These are phyloP conservation scores for Glaucidium brasilianum DNA, from an alignment of 2,113 vertebrate genomes.

Conservation along the genomic window DNA sequence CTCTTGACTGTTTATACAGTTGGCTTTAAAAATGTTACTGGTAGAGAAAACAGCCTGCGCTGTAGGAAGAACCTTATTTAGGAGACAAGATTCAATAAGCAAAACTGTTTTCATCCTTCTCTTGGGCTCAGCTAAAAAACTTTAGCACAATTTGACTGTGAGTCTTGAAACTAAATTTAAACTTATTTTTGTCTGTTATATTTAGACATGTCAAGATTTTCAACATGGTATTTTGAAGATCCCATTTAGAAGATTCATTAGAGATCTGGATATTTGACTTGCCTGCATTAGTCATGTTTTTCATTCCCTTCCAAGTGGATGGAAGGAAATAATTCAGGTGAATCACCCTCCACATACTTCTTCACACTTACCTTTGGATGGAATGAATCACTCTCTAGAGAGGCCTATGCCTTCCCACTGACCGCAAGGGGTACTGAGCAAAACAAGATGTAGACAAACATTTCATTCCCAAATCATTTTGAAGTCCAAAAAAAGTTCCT, in stretches of 20 bases:
- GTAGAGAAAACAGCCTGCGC: not conserved
- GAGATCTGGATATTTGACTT: not conserved
- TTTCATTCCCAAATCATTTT: not conserved
- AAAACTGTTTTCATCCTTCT: not conserved
- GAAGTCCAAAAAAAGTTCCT: not conserved
- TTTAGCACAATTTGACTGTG: not conserved
- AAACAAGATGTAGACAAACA: not conserved
- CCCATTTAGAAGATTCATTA: not conserved
- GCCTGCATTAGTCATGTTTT: not conserved
- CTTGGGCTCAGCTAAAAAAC: not conserved
- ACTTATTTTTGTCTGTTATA: not conserved
- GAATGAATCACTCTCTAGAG: not conserved
- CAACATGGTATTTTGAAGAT: not conserved
- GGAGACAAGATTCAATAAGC: not conserved
- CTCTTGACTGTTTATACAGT: not conserved
- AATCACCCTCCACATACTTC: not conserved
- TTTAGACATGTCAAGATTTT: not conserved
- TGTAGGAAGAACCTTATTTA: not conserved
- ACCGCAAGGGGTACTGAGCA: not conserved
- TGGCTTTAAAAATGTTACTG: not conserved
- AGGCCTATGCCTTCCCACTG: not conserved
- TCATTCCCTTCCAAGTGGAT: not conserved
- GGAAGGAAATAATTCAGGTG: not conserved
- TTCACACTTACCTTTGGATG: not conserved
- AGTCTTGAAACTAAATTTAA: not conserved